Evolutionary conservation across 2,888 invertebrate genomes (phyloP).

Genomic region (Ganaspis brasiliensis): DNA sequence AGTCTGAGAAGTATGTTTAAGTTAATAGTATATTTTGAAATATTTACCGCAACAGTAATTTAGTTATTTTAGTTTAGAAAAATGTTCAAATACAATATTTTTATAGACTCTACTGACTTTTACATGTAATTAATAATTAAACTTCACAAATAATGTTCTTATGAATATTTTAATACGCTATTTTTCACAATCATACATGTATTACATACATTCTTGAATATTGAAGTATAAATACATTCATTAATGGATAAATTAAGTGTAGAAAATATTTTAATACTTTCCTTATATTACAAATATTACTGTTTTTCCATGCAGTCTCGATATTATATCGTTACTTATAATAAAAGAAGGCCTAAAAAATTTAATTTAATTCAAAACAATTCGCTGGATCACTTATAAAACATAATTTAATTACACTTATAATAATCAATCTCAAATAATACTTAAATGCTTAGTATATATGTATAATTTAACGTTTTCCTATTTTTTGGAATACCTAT

Average conservation of each 20-base stretch:
- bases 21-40: neutral
- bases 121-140: neutral
- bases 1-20: neutral
- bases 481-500: neutral
- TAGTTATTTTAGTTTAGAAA: neutral
- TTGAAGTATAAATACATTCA: constrained; percentile 40
- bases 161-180: constrained; percentile 35
- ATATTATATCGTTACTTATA: constrained; percentile 5
- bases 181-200: constrained; percentile 35
- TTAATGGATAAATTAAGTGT: constrained; percentile 34
- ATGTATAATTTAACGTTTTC: neutral
- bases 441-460: neutral
- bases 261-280: constrained; percentile 42
- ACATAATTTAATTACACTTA: neutral
- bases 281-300: constrained; percentile 28
- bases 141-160: neutral
- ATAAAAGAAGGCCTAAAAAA: neutral
- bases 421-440: constrained; percentile 12
- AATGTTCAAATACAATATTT: neutral
- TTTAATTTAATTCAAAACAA: too few relatives aligned
- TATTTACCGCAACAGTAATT: neutral
- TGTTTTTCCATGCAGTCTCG: constrained; percentile 41
- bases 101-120: neutral
- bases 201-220: constrained; percentile 38
- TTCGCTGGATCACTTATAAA: neutral